phyloP scores from a whole-genome alignment of 2,113 vertebrate genomes.

The Zosterops borbonicus region DNA sequence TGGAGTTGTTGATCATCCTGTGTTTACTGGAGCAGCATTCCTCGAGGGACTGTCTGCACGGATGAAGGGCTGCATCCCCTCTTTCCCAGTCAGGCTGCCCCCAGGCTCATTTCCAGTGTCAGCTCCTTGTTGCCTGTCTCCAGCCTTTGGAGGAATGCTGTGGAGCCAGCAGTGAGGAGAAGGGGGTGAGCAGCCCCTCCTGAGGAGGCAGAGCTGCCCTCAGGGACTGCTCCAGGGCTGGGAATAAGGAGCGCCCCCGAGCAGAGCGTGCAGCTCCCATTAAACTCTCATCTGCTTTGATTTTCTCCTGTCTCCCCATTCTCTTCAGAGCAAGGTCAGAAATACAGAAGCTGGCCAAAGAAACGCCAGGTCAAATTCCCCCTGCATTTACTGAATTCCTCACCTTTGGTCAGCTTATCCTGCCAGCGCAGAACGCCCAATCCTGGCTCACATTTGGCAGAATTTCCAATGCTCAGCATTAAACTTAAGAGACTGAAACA shows the following conservation, averaged over 20 bases:
- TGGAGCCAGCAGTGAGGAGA: not conserved
- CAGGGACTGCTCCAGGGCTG: not conserved
- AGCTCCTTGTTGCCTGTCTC: not conserved
- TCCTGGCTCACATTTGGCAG: not conserved
- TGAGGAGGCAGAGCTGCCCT: not conserved
- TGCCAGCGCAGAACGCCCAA: not conserved
- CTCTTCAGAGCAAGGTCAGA: not conserved
- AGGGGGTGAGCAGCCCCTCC: not conserved
- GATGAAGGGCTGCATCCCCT: not conserved
- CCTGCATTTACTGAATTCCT: conserved; percentile 6
- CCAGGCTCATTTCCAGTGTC: not conserved
- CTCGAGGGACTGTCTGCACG: not conserved
- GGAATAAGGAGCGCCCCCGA: not conserved
- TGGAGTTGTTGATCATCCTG: not conserved
- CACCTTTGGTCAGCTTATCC: conserved; percentile 21
- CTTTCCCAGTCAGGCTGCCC: not conserved
- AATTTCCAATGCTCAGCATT: conserved; percentile 6
- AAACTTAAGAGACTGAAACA: conserved; percentile 34
- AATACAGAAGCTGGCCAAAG: conserved; percentile 43
- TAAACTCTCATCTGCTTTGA: not conserved
- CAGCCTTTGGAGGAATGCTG: not conserved
- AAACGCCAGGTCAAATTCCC: not conserved
- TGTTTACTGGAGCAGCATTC: not conserved
- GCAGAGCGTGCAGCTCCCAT: accelerated
- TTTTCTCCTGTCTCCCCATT: not conserved